phyloP scores from a whole-genome alignment of 2,888 invertebrate genomes.

The Emmelina monodactyla region DNA sequence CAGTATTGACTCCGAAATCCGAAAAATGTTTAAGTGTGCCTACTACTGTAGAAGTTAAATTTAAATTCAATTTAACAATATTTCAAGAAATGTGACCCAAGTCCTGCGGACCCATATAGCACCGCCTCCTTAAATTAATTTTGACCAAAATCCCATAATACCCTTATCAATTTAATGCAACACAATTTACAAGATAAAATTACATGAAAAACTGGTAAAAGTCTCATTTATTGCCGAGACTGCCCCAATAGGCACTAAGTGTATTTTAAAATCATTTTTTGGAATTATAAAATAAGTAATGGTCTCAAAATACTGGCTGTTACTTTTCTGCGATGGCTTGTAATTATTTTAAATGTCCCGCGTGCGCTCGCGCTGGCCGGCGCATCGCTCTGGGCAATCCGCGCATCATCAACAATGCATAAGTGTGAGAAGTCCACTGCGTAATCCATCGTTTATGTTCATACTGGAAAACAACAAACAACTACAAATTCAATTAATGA shows the following conservation, averaged over 20 bases:
- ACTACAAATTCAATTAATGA: too few species aligned
- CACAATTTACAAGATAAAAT: constrained; percentile 31
- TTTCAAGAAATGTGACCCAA: background rate
- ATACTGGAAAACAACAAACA: too few species aligned
- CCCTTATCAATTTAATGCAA: constrained; percentile 21
- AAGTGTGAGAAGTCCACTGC: too few species aligned
- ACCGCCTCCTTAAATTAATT: constrained; percentile 1
- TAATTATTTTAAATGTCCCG: constrained; percentile 69
- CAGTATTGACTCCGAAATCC: too few species aligned
- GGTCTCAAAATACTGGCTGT: constrained; percentile 64
- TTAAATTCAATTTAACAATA: background rate
- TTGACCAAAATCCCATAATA: constrained; percentile 6
- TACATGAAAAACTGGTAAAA: constrained; percentile 35
- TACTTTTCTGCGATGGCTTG: constrained; percentile 61
- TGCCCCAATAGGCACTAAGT: constrained; percentile 47
- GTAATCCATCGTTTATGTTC: too few species aligned
- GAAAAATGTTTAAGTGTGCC: too few species aligned
- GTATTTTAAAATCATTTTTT: constrained; percentile 52
- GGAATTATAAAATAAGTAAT: constrained; percentile 64
- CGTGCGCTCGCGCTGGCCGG: constrained; percentile 27
- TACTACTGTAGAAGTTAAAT: too few species aligned
- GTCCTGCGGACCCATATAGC: background rate
- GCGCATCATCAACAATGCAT: constrained; percentile 49
- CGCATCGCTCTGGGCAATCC: constrained; percentile 22
- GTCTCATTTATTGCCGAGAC: constrained; percentile 39